These are phyloP conservation scores for Manis javanica DNA, from an alignment of 2,797 vertebrate genomes.

Conservation along the genomic window DNA sequence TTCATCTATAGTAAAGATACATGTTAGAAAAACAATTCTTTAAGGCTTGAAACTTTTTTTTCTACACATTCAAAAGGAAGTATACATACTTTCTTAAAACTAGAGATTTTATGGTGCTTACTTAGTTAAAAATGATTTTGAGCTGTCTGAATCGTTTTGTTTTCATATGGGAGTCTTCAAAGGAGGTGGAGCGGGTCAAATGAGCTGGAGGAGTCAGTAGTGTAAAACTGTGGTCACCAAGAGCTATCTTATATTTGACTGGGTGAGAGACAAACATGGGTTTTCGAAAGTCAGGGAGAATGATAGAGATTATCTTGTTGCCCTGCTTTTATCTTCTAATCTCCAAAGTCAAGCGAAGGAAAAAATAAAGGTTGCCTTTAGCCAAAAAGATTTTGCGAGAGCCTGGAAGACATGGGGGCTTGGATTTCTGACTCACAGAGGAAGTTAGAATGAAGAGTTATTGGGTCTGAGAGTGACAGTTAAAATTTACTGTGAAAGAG, in stretches of 20 bases:
- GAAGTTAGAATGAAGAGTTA: neutral
- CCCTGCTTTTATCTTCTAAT: conserved; percentile 39
- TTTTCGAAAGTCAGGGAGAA: conserved; percentile 27
- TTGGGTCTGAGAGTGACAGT: neutral
- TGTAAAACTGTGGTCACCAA: conserved; percentile 17
- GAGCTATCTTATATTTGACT: conserved; percentile 1
- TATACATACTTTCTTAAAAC: neutral
- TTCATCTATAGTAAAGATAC: neutral
- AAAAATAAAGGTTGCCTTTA: neutral
- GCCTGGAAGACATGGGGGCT: neutral
- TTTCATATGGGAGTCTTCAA: neutral
- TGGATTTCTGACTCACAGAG: conserved; percentile 32
- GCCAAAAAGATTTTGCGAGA: neutral
- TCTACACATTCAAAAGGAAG: conserved; percentile 41
- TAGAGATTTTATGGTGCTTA: conserved; percentile 1
- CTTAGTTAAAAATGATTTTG: conserved; percentile 1
- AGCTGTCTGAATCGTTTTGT: conserved; percentile 15
- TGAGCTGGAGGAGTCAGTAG: neutral
- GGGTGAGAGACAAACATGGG: neutral
- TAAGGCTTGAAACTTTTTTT: conserved; percentile 1
- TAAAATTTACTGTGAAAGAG: neutral
- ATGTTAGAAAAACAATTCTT: neutral
- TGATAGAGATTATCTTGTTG: conserved; percentile 18
- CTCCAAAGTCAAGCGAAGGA: neutral
- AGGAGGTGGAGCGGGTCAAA: neutral